Evolutionary conservation across 92 coral and sea anemone genomes (phyloP).

Genomic region (Blastomussa wellsi): DNA sequence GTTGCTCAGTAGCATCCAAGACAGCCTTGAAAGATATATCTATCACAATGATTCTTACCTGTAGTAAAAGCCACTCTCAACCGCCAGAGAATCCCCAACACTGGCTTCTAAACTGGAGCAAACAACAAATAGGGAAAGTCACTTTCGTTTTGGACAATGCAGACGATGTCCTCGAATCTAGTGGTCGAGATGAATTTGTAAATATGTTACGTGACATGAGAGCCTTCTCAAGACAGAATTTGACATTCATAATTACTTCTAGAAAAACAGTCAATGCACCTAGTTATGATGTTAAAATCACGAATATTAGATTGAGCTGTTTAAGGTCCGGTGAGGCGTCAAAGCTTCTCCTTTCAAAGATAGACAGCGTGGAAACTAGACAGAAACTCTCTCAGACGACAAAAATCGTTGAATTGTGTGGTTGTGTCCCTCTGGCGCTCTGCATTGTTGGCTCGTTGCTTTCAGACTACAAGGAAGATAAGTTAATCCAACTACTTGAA

Average conservation of each 20-base stretch:
- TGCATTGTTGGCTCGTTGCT: constrained; percentile 38
- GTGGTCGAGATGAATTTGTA: constrained; percentile 5
- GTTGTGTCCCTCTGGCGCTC: constrained; percentile 52
- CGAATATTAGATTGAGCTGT: neutral
- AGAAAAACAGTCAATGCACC: neutral
- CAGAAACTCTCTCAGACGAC: neutral
- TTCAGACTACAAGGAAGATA: neutral
- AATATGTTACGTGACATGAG: constrained; percentile 31
- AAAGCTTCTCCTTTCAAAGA: neutral
- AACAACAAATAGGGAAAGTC: neutral
- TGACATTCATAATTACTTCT: constrained; percentile 38
- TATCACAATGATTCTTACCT: constrained; percentile 24
- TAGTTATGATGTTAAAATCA: neutral
- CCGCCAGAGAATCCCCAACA: constrained; percentile 31
- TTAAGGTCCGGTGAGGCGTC: constrained; percentile 15
- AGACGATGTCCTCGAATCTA: constrained; percentile 30
- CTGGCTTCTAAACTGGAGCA: constrained; percentile 52
- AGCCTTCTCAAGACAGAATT: constrained; percentile 14
- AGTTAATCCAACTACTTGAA: neutral
- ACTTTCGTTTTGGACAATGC: constrained; percentile 45
- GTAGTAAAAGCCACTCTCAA: constrained; percentile 15
- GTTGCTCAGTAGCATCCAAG: constrained; percentile 19
- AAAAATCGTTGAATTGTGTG: constrained; percentile 34
- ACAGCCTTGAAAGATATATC: constrained; percentile 20
- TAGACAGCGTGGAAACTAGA: neutral